These are phyloP conservation scores for Hafferia zeledoni DNA, from an alignment of 2,797 vertebrate genomes.

Conservation along the genomic window DNA sequence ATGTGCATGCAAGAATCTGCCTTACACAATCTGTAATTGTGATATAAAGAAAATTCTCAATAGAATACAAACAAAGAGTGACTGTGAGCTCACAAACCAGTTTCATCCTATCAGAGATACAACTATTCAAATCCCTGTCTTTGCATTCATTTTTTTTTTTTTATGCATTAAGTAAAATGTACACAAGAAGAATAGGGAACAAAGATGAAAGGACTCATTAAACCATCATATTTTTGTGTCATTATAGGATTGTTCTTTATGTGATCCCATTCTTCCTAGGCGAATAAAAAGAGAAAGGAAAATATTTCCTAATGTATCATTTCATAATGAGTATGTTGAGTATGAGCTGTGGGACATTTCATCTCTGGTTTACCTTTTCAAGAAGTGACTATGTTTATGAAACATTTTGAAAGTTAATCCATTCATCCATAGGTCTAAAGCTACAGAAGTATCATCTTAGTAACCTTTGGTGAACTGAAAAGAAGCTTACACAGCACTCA, in stretches of 20 bases:
- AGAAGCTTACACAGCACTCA: neutral
- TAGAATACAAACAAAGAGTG: constrained; percentile 41
- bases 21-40: constrained; percentile 22
- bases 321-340: neutral
- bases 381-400: neutral
- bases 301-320: constrained; percentile 13
- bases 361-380: neutral
- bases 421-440: neutral
- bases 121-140: neutral
- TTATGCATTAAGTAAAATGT: neutral
- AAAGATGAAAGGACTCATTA: constrained; percentile 30
- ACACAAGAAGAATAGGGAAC: neutral
- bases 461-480: neutral
- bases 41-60: constrained; percentile 34
- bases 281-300: neutral
- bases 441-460: neutral
- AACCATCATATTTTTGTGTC: neutral
- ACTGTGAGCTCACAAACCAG: neutral
- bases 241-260: neutral
- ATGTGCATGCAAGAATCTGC: constrained; percentile 14
- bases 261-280: neutral
- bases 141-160: neutral
- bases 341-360: neutral
- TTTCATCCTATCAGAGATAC: neutral
- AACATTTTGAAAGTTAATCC: neutral